Conservation (phyloP, 1,140 invertebrate genomes). For the Bombus waltoni region DNA sequence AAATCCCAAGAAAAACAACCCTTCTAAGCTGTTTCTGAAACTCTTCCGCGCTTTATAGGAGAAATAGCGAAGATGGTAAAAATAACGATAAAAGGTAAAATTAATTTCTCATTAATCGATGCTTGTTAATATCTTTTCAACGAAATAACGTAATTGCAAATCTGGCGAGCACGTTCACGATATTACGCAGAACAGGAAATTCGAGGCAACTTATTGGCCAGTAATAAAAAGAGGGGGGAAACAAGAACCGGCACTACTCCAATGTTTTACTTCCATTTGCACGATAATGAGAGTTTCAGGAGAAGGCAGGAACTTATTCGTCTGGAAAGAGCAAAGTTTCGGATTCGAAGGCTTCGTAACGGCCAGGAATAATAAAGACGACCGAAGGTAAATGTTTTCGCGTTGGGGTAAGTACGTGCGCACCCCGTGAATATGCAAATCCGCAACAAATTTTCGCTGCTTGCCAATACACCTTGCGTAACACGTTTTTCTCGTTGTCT, state of each 20-base stretch:
- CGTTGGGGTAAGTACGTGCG: constrained; percentile 64
- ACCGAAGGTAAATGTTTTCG: constrained; percentile 71
- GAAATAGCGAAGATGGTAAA: too few species aligned
- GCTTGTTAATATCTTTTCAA: too few species aligned
- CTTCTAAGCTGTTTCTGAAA: too few species aligned
- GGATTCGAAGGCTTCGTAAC: constrained; percentile 65
- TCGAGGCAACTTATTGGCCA: not conserved
- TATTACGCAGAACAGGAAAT: not conserved
- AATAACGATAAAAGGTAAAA: too few species aligned
- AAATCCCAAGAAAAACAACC: too few species aligned
- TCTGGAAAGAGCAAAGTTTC: constrained; percentile 63
- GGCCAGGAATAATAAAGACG: constrained; percentile 70
- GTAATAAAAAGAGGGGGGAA: not conserved
- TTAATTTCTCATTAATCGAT: too few species aligned
- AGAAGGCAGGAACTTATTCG: constrained; percentile 55
- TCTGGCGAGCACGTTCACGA: too few species aligned
- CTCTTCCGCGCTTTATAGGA: too few species aligned
- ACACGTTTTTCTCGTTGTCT: constrained; percentile 66
- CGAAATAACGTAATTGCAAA: too few species aligned
- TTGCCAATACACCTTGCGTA: constrained; percentile 57
- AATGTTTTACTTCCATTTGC: constrained; percentile 61
- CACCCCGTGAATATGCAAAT: constrained; percentile 74
- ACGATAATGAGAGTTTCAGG: constrained; percentile 61
- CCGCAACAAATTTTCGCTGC: constrained; percentile 66
- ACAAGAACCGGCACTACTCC: constrained; percentile 2